Percentiles rank a stretch among this genome's conserved stretches.
These are phyloP conservation scores for Eremophila alpestris DNA, from an alignment of 2,797 vertebrate genomes.

Conservation along the genomic window DNA sequence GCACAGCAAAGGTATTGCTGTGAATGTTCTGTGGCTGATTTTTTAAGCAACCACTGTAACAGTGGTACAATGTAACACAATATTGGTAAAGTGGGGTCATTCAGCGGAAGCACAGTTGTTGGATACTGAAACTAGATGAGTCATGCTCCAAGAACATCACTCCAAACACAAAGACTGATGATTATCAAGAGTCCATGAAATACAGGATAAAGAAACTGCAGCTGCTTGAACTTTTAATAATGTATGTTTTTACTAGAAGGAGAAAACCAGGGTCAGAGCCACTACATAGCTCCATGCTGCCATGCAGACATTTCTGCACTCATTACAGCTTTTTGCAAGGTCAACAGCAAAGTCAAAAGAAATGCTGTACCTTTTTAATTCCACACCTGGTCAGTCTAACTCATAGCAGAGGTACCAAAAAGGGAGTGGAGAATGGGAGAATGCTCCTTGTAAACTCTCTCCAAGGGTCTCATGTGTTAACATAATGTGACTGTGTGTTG, in stretches of 20 bases:
- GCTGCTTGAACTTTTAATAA: constrained; percentile 32
- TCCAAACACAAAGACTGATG: neutral
- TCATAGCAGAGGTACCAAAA: neutral
- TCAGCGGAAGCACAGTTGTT: neutral
- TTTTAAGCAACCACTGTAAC: neutral
- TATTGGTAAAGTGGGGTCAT: neutral
- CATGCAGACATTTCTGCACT: neutral
- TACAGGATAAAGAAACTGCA: neutral
- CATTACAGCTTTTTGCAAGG: neutral
- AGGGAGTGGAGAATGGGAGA: neutral
- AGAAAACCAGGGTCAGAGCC: neutral
- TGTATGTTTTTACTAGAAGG: neutral
- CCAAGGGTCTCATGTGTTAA: neutral
- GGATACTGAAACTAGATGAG: neutral
- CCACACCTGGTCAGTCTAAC: neutral
- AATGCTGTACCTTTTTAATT: neutral
- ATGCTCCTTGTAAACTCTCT: neutral
- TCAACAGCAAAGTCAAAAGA: neutral
- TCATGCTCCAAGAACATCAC: neutral
- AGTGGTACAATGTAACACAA: neutral
- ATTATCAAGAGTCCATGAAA: neutral
- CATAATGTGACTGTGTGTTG: neutral
- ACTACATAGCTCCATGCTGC: neutral
- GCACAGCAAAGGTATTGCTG: neutral
- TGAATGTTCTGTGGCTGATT: neutral